These are phyloP conservation scores for Osedax frankpressi DNA, from an alignment of 2,888 invertebrate genomes.

Conservation along the genomic window DNA sequence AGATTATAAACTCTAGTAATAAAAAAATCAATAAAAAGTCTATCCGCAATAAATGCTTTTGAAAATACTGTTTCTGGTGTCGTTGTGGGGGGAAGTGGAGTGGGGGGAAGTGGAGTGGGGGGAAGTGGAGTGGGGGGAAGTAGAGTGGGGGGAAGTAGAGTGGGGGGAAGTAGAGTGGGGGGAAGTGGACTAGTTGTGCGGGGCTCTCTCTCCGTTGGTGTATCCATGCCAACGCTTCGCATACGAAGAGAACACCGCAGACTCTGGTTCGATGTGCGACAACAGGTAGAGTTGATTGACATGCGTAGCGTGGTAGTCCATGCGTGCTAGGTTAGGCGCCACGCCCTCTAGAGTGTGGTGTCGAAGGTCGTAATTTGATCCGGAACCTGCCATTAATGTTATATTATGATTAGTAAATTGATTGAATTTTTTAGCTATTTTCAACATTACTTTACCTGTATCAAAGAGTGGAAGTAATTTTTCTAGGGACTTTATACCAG, in stretches of 20 bases:
- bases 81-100: no score
- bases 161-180: no score
- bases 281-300: slow-evolving; percentile 74
- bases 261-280: slow-evolving; percentile 63
- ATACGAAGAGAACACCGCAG: slow-evolving; percentile 61
- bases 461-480: slow-evolving; percentile 78
- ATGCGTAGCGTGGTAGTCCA: slow-evolving; percentile 98
- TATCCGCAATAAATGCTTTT: no score
- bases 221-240: slow-evolving; percentile 87
- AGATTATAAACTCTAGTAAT: no score
- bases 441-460: no score
- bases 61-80: no score
- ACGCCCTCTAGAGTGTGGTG: slow-evolving; percentile 64
- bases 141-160: no score
- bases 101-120: no score
- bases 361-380: slow-evolving; percentile 85
- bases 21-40: no score
- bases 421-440: no score
- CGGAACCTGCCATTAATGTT: slow-evolving; percentile 55
- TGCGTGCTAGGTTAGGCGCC: slow-evolving; percentile 69
- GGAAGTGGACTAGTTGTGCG: slow-evolving; percentile 67
- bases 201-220: slow-evolving; percentile 82
- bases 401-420: no score
- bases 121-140: no score
- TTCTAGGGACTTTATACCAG: slow-evolving; percentile 60